A percentile compares a stretch with the other conserved stretches of the same genome.
Conservation (phyloP, 2,113 vertebrate genomes). For the Fregata magnificens region DNA sequence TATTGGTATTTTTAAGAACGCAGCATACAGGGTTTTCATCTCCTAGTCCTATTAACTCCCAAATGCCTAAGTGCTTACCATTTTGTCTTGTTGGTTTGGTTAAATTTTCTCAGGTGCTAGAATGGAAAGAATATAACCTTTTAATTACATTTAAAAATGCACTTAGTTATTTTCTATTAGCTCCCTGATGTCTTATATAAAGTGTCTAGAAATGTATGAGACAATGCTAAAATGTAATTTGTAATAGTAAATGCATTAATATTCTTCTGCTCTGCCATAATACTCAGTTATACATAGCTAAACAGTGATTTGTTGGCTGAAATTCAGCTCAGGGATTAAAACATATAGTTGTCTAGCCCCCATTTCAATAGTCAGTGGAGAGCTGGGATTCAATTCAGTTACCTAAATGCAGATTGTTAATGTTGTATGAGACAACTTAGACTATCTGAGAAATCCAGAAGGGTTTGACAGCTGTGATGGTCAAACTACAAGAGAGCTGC, state of each 20-base stretch:
- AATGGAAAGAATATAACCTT: neutral
- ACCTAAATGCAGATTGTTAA: neutral
- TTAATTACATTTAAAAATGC: neutral
- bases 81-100: neutral
- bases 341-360: neutral
- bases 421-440: neutral
- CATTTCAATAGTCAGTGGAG: neutral
- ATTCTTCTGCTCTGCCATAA: neutral
- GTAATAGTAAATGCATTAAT: neutral
- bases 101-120: neutral
- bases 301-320: neutral
- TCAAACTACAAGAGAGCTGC: neutral
- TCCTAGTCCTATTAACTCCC: neutral
- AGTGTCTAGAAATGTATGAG: neutral
- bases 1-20: neutral
- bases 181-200: neutral
- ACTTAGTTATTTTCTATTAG: neutral
- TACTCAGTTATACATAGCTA: neutral
- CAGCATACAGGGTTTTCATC: neutral
- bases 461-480: neutral
- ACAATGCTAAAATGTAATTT: neutral
- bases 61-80: neutral
- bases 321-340: neutral
- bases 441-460: neutral
- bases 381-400: neutral